Evolutionary conservation across 2,888 invertebrate genomes (phyloP).

Genomic region (Noctua janthina): DNA sequence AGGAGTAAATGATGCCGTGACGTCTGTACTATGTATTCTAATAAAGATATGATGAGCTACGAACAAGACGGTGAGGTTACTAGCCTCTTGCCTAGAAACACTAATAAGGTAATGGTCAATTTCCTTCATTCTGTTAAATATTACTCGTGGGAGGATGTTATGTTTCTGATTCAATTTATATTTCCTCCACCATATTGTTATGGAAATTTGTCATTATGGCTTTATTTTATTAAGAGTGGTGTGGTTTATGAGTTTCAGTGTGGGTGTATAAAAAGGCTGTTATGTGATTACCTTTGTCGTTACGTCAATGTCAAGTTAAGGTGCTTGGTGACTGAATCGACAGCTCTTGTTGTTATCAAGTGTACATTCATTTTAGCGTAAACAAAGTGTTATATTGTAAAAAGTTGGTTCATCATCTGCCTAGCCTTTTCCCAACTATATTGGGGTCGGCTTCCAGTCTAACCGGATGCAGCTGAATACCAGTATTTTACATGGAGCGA

Average conservation of each 20-base stretch:
- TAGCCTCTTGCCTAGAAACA: slow-evolving; percentile 29
- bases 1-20: too few species aligned
- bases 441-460: too few species aligned
- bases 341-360: neutral
- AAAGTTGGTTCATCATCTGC: neutral
- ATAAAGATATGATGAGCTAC: neutral
- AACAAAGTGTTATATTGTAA: neutral
- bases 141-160: slow-evolving; percentile 32
- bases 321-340: neutral
- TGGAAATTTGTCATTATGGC: slow-evolving; percentile 33
- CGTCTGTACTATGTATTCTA: neutral
- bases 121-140: slow-evolving; percentile 27
- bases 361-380: neutral
- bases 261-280: slow-evolving; percentile 9
- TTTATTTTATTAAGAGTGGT: slow-evolving; percentile 42
- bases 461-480: too few species aligned
- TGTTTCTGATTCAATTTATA: slow-evolving; percentile 49
- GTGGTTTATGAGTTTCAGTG: slow-evolving; percentile 18
- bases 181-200: slow-evolving; percentile 47
- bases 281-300: slow-evolving; percentile 12
- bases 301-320: neutral
- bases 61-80: slow-evolving; percentile 1
- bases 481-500: too few species aligned
- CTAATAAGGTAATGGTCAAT: slow-evolving; percentile 50
- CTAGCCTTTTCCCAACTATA: too few species aligned